Conservation (phyloP, 2,888 invertebrate species). For the Agrochola macilenta region DNA sequence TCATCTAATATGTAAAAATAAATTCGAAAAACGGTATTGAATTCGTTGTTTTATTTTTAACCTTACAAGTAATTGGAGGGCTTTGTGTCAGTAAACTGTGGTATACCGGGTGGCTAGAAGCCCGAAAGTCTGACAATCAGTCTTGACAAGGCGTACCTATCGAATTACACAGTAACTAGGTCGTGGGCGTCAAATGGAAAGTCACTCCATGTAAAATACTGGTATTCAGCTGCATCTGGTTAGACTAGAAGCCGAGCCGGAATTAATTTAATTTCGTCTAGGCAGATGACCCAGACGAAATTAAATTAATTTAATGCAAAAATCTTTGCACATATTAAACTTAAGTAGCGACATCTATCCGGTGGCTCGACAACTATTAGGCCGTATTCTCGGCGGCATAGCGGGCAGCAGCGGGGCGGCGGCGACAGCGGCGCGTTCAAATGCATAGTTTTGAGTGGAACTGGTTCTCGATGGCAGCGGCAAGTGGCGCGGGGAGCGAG, state of each 20-base stretch:
- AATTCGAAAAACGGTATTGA: slow-evolving; percentile 86
- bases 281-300: neutral
- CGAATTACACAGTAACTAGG: neutral
- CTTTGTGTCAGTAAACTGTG: neutral
- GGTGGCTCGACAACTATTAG: neutral
- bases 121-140: neutral
- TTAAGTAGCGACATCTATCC: slow-evolving; percentile 13
- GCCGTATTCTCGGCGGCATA: no score
- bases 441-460: no score
- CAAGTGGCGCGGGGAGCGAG: no score
- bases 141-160: neutral
- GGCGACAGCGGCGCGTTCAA: no score
- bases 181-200: neutral
- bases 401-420: no score
- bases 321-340: neutral
- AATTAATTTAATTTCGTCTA: neutral
- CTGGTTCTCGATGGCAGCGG: no score
- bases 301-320: neutral
- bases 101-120: neutral
- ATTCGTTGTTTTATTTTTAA: slow-evolving; percentile 78
- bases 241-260: no score
- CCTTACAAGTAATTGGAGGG: neutral
- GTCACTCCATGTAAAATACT: no score
- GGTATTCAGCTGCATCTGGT: no score
- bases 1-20: slow-evolving; percentile 89